Evolutionary conservation across 2,888 invertebrate genomes (phyloP).

Genomic region (Odontothrips loti): DNA sequence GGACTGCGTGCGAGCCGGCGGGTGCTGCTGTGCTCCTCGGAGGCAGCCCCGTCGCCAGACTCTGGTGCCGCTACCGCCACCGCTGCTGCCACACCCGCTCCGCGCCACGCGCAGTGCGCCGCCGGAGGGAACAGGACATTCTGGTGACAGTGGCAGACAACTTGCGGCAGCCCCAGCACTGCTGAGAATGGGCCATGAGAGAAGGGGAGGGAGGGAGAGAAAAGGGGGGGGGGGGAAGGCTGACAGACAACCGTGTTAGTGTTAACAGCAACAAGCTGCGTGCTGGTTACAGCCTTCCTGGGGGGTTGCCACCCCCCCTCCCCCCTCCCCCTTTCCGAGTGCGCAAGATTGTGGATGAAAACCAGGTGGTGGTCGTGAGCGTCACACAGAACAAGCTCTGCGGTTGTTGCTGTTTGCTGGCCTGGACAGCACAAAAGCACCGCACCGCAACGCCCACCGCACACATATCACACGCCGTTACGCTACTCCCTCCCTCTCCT

Average conservation of each 20-base stretch:
- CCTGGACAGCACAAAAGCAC: not conserved
- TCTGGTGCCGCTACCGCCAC: too few relatives aligned
- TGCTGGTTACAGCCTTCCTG: not conserved
- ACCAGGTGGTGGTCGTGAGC: not conserved
- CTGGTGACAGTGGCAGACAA: not conserved
- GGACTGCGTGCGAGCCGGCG: not conserved
- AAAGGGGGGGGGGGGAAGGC: not conserved
- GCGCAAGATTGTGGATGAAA: not conserved
- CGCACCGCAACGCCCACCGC: not conserved
- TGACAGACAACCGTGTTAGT: not conserved
- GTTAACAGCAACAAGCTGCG: slow-evolving; percentile 24
- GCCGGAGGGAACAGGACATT: not conserved
- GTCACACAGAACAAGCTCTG: not conserved
- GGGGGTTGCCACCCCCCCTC: not conserved
- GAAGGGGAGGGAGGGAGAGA: not conserved
- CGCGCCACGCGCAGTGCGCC: not conserved
- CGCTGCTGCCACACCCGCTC: too few relatives aligned
- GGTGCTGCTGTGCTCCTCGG: not conserved
- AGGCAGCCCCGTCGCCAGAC: too few relatives aligned
- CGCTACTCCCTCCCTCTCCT: not conserved
- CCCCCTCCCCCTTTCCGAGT: not conserved
- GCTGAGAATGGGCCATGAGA: not conserved
- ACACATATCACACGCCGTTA: not conserved
- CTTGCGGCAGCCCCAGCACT: not conserved
- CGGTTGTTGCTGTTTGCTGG: not conserved